These are phyloP conservation scores for Erpornis zantholeuca DNA, from an alignment of 2,113 vertebrate species.

Conservation along the genomic window DNA sequence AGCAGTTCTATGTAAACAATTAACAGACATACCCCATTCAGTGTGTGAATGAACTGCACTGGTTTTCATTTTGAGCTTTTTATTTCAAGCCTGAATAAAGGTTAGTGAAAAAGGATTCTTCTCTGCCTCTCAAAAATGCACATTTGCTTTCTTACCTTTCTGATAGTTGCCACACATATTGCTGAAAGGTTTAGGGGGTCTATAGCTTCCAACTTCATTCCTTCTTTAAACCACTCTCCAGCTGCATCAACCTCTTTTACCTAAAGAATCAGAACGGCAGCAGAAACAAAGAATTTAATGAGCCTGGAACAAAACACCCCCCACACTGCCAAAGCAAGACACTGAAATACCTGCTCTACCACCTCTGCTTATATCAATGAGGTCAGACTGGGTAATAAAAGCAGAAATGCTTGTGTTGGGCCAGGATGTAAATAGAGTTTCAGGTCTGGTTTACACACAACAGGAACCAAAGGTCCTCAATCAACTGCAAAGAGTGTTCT, in stretches of 20 bases:
- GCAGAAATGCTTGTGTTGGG: neutral
- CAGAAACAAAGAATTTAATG: neutral
- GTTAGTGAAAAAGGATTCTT: neutral
- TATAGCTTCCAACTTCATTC: conserved; percentile 98
- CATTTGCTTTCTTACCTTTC: conserved; percentile 83
- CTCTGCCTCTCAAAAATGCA: neutral
- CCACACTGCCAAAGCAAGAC: neutral
- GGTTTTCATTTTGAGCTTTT: neutral
- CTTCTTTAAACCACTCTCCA: conserved; percentile 96
- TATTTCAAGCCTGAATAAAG: neutral
- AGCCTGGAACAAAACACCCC: neutral
- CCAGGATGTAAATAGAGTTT: neutral
- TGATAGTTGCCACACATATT: conserved; percentile 98
- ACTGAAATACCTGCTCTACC: neutral
- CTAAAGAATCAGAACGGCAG: conserved; percentile 69
- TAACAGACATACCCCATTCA: neutral
- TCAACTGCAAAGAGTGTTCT: neutral
- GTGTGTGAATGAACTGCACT: neutral
- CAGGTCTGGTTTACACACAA: neutral
- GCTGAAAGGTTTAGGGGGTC: conserved; percentile 98
- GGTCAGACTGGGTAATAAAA: neutral
- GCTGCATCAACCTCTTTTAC: conserved; percentile 93
- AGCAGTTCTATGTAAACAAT: neutral
- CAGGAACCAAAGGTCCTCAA: neutral
- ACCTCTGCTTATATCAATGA: neutral